A percentile compares a stretch with the other conserved stretches of the same genome.
phyloP scores from a whole-genome alignment of 1,140 invertebrate genomes.

The Drosophila paulistorum region DNA sequence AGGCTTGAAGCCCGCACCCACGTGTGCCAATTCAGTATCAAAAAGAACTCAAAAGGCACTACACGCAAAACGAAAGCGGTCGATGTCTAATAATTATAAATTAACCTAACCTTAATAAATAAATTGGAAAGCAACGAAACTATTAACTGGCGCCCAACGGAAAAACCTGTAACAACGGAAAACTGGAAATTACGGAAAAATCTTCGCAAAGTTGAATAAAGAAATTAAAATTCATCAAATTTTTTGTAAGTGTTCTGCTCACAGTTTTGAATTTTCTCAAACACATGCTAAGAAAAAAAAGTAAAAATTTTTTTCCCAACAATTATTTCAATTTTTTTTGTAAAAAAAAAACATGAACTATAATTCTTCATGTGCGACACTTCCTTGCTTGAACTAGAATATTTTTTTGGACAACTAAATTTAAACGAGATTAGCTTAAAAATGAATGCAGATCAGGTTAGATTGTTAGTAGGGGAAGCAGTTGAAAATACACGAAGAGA shows the following conservation, averaged over 20 bases:
- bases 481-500: not conserved
- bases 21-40: no score
- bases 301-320: not conserved
- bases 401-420: not conserved
- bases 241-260: not conserved
- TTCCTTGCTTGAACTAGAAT: constrained; percentile 1
- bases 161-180: constrained; percentile 1
- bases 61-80: no score
- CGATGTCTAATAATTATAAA: no score
- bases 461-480: not conserved
- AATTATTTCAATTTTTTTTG: not conserved
- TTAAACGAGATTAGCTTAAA: not conserved
- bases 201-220: not conserved
- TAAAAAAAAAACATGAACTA: not conserved
- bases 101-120: no score
- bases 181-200: not conserved
- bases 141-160: not conserved
- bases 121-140: no score
- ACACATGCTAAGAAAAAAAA: not conserved
- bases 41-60: no score
- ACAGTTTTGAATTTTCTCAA: not conserved
- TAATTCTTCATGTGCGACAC: not conserved
- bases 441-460: not conserved
- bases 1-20: no score
- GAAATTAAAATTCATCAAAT: no score